Percentiles rank a stretch among this genome's conserved stretches.
These are phyloP conservation scores for Phaenicophaeus curvirostris DNA, from an alignment of 2,797 vertebrate species.

Conservation along the genomic window DNA sequence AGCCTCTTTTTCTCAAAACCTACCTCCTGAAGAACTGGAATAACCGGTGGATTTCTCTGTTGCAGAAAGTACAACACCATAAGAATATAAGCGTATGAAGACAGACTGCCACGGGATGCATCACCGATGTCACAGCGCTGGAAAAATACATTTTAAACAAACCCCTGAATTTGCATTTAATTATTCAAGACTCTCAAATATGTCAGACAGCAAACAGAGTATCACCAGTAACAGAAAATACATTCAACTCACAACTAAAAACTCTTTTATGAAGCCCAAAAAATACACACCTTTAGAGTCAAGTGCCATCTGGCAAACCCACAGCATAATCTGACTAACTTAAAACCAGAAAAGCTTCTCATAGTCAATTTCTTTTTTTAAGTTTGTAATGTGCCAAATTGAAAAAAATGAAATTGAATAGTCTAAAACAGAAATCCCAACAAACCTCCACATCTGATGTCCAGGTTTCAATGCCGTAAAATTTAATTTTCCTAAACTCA, in stretches of 20 bases:
- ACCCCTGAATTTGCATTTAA: slow-evolving; percentile 3
- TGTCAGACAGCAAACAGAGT: not conserved
- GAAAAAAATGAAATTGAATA: not conserved
- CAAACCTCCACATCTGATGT: not conserved
- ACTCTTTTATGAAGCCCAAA: slow-evolving; percentile 6
- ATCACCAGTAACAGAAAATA: not conserved
- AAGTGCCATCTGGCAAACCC: slow-evolving; percentile 18
- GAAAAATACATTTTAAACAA: slow-evolving; percentile 33
- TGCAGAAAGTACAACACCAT: slow-evolving; percentile 99
- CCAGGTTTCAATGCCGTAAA: not conserved
- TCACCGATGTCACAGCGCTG: slow-evolving; percentile 98
- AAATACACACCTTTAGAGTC: not conserved
- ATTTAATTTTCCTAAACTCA: not conserved
- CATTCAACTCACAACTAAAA: not conserved
- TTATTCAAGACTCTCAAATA: not conserved
- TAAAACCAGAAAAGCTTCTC: not conserved
- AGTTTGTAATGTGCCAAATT: not conserved
- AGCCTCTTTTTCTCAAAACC: slow-evolving; percentile 6
- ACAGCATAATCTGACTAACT: not conserved
- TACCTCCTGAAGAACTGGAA: slow-evolving; percentile 98
- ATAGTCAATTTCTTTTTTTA: not conserved
- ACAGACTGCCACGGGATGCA: slow-evolving; percentile 96
- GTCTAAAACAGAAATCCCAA: not conserved
- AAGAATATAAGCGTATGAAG: slow-evolving; percentile 97
- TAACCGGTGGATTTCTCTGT: slow-evolving; percentile 94